Evolutionary conservation across 2,113 vertebrate species (phyloP).

Genomic region (Mus musculus): GRCm39 chr2:83613501-83614000

Average conservation of each 20-base stretch:
- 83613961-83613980: neutral
- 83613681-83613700: neutral
- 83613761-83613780: neutral
- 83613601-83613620: neutral
- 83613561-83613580: neutral
- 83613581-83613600: neutral
- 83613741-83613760: neutral
- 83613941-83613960: fast-evolving
- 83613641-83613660: neutral
- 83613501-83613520: neutral
- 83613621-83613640: neutral
- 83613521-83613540: neutral
- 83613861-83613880: neutral
- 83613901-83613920: neutral
- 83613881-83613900: neutral
- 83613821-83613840: neutral
- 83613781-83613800: neutral
- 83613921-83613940: neutral
- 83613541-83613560: neutral
- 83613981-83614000: neutral
- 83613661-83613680: neutral
- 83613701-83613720: neutral
- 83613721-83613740: neutral
- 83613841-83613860: neutral
- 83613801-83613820: neutral